phyloP scores from a whole-genome alignment of 2,797 vertebrate species.

The Notoglanidium macrostoma region DNA sequence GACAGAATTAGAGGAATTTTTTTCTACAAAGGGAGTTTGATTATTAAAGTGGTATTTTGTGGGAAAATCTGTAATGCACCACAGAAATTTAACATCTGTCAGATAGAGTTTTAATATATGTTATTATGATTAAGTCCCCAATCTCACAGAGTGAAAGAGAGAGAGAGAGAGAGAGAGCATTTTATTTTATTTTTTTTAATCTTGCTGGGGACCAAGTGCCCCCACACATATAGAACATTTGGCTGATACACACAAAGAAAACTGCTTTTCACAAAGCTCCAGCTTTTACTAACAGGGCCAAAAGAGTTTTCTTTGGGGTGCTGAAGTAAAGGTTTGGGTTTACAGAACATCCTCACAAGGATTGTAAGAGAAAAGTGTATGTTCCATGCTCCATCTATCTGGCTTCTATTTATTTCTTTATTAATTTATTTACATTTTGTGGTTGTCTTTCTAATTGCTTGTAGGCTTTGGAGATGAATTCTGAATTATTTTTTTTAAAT shows the following conservation, averaged over 20 bases:
- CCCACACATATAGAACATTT: neutral
- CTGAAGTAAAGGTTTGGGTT: neutral
- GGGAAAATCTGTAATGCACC: neutral
- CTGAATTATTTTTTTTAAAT: neutral
- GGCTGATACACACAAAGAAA: neutral
- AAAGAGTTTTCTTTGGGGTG: neutral
- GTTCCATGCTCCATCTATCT: neutral
- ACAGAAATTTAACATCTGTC: neutral
- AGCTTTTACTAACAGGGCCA: neutral
- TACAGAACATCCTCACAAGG: neutral
- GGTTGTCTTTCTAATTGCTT: neutral
- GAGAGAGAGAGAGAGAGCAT: neutral
- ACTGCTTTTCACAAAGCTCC: neutral
- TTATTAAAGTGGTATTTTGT: neutral
- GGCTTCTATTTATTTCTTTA: neutral
- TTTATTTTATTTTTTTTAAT: slow-evolving; percentile 1
- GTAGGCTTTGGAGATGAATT: neutral
- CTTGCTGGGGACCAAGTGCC: neutral
- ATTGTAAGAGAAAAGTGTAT: neutral
- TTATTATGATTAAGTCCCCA: neutral
- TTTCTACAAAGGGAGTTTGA: neutral
- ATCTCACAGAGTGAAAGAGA: neutral
- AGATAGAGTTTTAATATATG: neutral
- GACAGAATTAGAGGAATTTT: neutral
- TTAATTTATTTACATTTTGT: too few relatives aligned